phyloP scores from a whole-genome alignment of 1,140 invertebrate species.

The Berghia stephanieae region DNA sequence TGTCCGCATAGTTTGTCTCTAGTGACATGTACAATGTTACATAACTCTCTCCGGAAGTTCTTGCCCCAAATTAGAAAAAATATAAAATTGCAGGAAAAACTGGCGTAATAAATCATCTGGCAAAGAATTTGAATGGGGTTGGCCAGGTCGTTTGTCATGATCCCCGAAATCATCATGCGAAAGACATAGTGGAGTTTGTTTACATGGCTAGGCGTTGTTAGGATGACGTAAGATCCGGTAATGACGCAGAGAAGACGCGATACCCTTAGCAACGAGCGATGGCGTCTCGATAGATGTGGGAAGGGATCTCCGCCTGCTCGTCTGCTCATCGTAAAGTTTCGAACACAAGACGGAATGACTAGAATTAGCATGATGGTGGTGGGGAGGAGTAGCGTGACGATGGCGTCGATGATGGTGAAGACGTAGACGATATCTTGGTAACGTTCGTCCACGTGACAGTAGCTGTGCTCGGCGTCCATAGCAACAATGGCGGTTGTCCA shows the following conservation, averaged over 20 bases:
- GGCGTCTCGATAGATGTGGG: slow-evolving; percentile 64
- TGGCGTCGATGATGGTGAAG: slow-evolving; percentile 77
- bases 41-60: slow-evolving; percentile 76
- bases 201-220: slow-evolving; percentile 75
- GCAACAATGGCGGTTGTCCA: slow-evolving; percentile 41
- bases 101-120: slow-evolving; percentile 78
- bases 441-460: slow-evolving; percentile 18
- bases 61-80: slow-evolving; percentile 83
- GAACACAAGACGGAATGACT: slow-evolving; percentile 77
- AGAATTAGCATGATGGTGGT: slow-evolving; percentile 76
- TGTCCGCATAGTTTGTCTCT: too few relatives aligned
- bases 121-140: slow-evolving; percentile 72
- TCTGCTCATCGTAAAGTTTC: slow-evolving; percentile 71
- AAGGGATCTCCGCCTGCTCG: slow-evolving; percentile 47
- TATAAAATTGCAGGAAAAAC: slow-evolving; percentile 87
- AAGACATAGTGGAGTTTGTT: slow-evolving; percentile 56
- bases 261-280: slow-evolving; percentile 73
- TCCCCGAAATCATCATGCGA: not conserved
- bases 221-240: slow-evolving; percentile 79
- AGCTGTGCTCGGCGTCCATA: too few relatives aligned
- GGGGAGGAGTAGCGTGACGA: slow-evolving; percentile 77
- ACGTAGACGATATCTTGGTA: slow-evolving; percentile 55
- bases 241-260: slow-evolving; percentile 84
- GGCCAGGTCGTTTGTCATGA: slow-evolving; percentile 44
- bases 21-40: too few relatives aligned